Evolutionary conservation across 30 jellyfish, hydroid and myxozoan genomes (phyloP).

Genomic region (Euphysa ruthae): DNA sequence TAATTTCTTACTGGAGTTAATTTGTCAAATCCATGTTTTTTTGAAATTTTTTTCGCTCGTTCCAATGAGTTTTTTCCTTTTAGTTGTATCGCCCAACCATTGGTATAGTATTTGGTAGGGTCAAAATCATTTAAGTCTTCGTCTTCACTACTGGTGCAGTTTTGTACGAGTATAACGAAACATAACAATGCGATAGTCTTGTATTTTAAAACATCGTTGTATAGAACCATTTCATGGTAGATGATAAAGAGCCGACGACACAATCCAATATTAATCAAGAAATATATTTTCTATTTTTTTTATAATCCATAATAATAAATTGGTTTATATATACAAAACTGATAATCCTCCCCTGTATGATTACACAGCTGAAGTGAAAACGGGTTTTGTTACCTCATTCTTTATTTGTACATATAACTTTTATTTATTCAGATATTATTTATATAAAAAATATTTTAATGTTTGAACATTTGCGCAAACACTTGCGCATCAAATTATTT

Average conservation of each 20-base stretch:
- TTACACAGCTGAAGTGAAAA: not conserved
- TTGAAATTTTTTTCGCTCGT: constrained; percentile 83
- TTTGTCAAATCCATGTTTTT: constrained; percentile 88
- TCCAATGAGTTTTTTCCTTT: constrained; percentile 58
- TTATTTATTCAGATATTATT: no score
- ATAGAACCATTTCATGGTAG: constrained; percentile 6
- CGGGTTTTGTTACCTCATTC: not conserved
- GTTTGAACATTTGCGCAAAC: not conserved
- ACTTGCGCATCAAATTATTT: constrained; percentile 8
- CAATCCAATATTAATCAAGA: no score
- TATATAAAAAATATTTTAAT: no score
- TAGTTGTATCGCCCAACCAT: constrained; percentile 98
- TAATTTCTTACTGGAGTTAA: no score
- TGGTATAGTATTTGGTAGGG: constrained; percentile 53
- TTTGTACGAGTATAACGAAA: not conserved
- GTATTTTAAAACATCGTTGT: not conserved
- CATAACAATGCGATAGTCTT: not conserved
- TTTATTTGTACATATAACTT: not conserved
- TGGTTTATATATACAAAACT: not conserved
- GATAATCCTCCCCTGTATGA: not conserved
- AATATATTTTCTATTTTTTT: no score
- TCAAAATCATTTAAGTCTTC: not conserved
- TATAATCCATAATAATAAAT: no score
- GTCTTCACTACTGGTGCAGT: not conserved
- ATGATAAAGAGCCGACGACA: not conserved